These are phyloP conservation scores for Spheniscus mendiculus DNA, from an alignment of 2,113 vertebrate species.

Conservation along the genomic window DNA sequence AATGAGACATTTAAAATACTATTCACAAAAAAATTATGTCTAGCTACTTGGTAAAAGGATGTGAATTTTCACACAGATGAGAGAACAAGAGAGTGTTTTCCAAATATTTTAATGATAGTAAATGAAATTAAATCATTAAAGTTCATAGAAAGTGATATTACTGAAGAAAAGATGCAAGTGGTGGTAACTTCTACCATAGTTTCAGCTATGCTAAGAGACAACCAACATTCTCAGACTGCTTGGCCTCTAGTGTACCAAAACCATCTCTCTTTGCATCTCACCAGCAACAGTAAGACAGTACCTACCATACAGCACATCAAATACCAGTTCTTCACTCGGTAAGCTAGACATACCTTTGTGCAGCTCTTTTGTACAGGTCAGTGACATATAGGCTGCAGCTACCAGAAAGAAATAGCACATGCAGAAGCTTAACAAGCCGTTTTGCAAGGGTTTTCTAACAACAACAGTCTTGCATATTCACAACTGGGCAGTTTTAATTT, in stretches of 20 bases:
- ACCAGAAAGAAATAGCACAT: background rate
- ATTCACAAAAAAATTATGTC: background rate
- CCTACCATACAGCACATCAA: background rate
- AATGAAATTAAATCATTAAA: background rate
- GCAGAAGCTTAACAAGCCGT: background rate
- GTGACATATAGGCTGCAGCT: background rate
- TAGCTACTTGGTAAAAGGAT: background rate
- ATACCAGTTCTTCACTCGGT: background rate
- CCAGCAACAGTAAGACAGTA: background rate
- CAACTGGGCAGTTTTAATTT: background rate
- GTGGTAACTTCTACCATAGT: background rate
- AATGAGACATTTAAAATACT: background rate
- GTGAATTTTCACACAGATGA: background rate
- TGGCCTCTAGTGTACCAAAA: background rate
- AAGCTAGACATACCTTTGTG: accelerated
- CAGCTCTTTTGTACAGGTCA: background rate
- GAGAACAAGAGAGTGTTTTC: background rate
- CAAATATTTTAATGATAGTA: background rate
- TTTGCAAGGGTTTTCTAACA: background rate
- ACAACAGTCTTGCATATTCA: background rate
- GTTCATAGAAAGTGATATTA: background rate
- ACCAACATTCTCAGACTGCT: background rate
- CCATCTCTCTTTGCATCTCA: background rate
- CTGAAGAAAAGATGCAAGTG: background rate
- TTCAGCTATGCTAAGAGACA: background rate